Conservation (phyloP, 2,888 invertebrate species). For the Cerceris ruficornis region DNA sequence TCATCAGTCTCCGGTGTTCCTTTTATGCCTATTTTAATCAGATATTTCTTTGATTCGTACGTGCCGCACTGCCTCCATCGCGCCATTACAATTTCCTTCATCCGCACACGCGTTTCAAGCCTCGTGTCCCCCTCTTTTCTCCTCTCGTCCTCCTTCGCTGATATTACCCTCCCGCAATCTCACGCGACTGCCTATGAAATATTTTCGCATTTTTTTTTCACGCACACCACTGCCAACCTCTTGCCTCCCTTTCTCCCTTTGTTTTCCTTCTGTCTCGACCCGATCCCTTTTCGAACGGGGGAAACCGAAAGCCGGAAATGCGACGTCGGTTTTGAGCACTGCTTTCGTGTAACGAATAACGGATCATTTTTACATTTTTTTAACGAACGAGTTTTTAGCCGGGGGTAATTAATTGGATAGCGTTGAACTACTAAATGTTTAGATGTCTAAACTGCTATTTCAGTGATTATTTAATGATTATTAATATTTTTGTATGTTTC, state of each 20-base stretch:
- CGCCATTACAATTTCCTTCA: constrained; percentile 9
- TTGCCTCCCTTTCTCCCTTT: not conserved
- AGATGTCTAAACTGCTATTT: no score
- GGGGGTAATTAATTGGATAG: no score
- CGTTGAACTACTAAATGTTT: no score
- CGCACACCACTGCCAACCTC: not conserved
- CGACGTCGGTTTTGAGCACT: no score
- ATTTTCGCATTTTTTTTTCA: constrained; percentile 45
- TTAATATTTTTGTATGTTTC: no score
- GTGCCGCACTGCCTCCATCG: not conserved
- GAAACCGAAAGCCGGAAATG: no score
- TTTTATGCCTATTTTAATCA: constrained; percentile 42
- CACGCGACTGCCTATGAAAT: constrained; percentile 44
- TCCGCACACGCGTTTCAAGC: not conserved
- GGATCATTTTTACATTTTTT: no score
- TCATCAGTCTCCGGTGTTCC: constrained; percentile 28
- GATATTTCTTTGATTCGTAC: constrained; percentile 50
- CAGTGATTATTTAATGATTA: no score
- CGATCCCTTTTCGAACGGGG: no score
- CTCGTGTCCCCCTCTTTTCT: not conserved
- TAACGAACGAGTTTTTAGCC: no score
- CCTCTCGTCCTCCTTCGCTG: not conserved
- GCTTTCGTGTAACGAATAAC: no score
- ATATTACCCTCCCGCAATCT: constrained; percentile 31
- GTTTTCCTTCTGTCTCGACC: not conserved